Evolutionary conservation across 2,797 vertebrate genomes (phyloP).

Genomic region (Natrix natrix): DNA sequence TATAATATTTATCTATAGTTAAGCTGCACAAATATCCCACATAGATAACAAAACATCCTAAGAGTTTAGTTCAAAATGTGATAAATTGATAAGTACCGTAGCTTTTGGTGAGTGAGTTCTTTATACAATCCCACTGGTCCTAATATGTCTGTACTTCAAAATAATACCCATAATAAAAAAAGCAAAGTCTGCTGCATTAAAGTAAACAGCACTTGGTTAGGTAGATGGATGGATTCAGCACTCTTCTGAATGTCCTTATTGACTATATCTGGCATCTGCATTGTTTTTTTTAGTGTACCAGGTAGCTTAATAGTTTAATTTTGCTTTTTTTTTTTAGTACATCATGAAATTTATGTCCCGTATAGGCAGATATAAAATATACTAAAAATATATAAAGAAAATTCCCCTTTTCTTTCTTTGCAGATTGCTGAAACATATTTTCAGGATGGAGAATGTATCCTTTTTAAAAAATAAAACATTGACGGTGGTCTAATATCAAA

Average conservation of each 20-base stretch:
- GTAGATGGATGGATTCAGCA: background rate
- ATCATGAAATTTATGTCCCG: background rate
- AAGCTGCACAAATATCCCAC: background rate
- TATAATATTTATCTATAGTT: background rate
- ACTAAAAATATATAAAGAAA: background rate
- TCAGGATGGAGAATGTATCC: slow-evolving; percentile 94
- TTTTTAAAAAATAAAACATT: slow-evolving; percentile 64
- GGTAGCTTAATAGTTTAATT: background rate
- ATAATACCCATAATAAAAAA: background rate
- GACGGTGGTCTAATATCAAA: background rate
- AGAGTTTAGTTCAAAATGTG: background rate
- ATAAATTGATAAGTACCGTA: background rate
- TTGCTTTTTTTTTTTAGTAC: background rate
- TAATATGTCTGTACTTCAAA: background rate
- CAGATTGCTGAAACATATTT: slow-evolving; percentile 95
- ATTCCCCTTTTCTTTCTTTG: slow-evolving; percentile 40
- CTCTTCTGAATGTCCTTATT: background rate
- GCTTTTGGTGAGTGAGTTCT: background rate
- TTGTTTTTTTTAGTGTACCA: background rate
- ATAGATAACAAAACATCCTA: background rate
- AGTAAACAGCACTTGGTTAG: background rate
- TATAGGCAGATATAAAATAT: background rate
- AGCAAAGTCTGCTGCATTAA: background rate
- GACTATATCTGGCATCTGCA: background rate
- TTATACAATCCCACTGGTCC: background rate